phyloP scores from a whole-genome alignment of 2,888 invertebrate genomes.

The Pediacus dermestoides region DNA sequence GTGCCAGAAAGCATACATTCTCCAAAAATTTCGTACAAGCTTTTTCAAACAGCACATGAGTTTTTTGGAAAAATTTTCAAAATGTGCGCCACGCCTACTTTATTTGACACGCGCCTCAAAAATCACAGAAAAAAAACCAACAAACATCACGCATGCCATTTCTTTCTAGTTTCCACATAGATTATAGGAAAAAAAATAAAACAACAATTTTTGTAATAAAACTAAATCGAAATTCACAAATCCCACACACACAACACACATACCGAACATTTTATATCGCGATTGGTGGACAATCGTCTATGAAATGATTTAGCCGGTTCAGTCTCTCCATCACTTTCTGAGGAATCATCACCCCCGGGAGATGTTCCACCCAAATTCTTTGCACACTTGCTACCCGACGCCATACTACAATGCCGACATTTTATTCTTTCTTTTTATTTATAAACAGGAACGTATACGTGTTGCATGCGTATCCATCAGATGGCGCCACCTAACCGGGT shows the following conservation, averaged over 20 bases:
- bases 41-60: too few relatives aligned
- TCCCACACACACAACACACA: slow-evolving; percentile 44
- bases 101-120: slow-evolving; percentile 17
- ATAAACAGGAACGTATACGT: slow-evolving; percentile 19
- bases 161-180: slow-evolving; percentile 24
- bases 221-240: too few relatives aligned
- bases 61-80: too few relatives aligned
- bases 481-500: slow-evolving; percentile 4
- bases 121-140: too few relatives aligned
- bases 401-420: slow-evolving; percentile 43
- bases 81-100: slow-evolving; percentile 29
- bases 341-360: slow-evolving; percentile 57
- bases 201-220: too few relatives aligned
- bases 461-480: slow-evolving; percentile 2
- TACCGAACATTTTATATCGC: slow-evolving; percentile 77
- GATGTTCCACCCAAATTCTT: slow-evolving; percentile 44
- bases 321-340: slow-evolving; percentile 80
- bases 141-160: slow-evolving; percentile 36
- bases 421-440: slow-evolving; percentile 29
- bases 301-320: slow-evolving; percentile 74
- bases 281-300: slow-evolving; percentile 77
- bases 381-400: slow-evolving; percentile 44
- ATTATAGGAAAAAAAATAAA: too few relatives aligned
- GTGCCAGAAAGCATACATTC: slow-evolving; percentile 28
- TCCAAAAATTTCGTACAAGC: too few relatives aligned